These are phyloP conservation scores for Metellina segmentata DNA, from an alignment of 2,888 invertebrate species.

Conservation along the genomic window DNA sequence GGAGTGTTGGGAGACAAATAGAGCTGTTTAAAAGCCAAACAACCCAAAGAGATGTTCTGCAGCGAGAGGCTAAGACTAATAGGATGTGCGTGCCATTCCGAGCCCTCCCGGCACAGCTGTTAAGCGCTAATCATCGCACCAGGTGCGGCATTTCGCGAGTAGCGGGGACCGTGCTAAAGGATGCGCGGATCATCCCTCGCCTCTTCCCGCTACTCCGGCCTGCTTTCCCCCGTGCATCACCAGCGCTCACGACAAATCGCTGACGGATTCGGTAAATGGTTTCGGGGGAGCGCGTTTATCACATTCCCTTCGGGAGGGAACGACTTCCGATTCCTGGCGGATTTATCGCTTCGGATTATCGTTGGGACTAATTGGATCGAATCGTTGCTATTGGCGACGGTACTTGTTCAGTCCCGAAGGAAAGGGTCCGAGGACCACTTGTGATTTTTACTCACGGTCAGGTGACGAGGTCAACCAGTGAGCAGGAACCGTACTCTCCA, in stretches of 20 bases:
- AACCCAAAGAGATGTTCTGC: slow-evolving; percentile 59
- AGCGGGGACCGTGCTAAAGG: slow-evolving; percentile 39
- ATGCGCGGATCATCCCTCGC: slow-evolving; percentile 8
- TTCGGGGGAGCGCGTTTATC: slow-evolving; percentile 41
- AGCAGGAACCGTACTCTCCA: no score
- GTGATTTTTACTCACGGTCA: no score
- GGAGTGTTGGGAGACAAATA: slow-evolving; percentile 48
- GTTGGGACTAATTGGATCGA: no score
- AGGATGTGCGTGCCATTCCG: slow-evolving; percentile 48
- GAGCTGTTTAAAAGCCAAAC: slow-evolving; percentile 72
- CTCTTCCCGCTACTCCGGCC: background rate
- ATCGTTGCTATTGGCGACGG: no score
- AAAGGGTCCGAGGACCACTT: no score
- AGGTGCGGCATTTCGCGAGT: slow-evolving; percentile 70
- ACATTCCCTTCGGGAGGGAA: slow-evolving; percentile 21
- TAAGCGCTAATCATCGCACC: slow-evolving; percentile 71
- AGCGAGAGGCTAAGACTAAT: slow-evolving; percentile 49
- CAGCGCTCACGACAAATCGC: slow-evolving; percentile 65
- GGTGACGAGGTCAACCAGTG: no score
- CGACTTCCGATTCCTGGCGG: background rate
- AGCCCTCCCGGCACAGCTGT: slow-evolving; percentile 47
- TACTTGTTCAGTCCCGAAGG: no score
- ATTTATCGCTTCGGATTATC: no score
- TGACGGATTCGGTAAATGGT: slow-evolving; percentile 71
- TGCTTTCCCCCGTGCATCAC: slow-evolving; percentile 8